phyloP scores from a whole-genome alignment of 2,797 vertebrate genomes.

The Platyrinchus mystaceus region DNA sequence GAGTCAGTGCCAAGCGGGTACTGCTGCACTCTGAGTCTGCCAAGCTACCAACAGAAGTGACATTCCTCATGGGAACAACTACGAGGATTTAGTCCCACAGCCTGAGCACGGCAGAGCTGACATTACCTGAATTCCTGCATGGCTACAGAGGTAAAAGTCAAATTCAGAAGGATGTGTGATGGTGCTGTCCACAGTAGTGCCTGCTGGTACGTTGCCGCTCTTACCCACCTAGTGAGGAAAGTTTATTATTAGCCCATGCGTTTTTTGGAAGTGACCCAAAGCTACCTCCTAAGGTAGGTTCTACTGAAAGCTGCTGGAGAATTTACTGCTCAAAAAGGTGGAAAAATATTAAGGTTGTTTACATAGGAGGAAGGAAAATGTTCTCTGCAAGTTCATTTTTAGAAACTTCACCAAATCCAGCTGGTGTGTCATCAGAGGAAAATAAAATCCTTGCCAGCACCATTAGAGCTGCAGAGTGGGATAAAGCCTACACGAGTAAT shows the following conservation, averaged over 20 bases:
- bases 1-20: not conserved
- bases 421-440: slow-evolving; percentile 27
- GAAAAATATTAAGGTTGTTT: slow-evolving; percentile 26
- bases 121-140: slow-evolving; percentile 97
- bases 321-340: slow-evolving; percentile 16
- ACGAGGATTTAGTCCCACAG: not conserved
- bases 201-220: slow-evolving; percentile 97
- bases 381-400: slow-evolving; percentile 14
- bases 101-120: not conserved
- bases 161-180: slow-evolving; percentile 99
- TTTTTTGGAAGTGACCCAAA: slow-evolving; percentile 1
- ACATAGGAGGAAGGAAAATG: slow-evolving; percentile 11
- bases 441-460: slow-evolving; percentile 17
- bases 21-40: not conserved
- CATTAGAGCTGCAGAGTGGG: slow-evolving; percentile 1
- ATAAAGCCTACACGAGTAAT: slow-evolving; percentile 31
- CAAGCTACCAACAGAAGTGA: not conserved
- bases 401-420: slow-evolving; percentile 35
- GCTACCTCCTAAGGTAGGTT: not conserved
- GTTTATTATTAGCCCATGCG: slow-evolving; percentile 16
- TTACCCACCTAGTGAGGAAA: slow-evolving; percentile 88
- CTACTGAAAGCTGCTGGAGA: slow-evolving; percentile 5
- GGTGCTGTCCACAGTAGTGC: slow-evolving; percentile 98
- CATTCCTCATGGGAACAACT: not conserved
- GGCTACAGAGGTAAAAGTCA: slow-evolving; percentile 99